phyloP scores from a whole-genome alignment of 2,113 vertebrate genomes.

The Anseranas semipalmata region DNA sequence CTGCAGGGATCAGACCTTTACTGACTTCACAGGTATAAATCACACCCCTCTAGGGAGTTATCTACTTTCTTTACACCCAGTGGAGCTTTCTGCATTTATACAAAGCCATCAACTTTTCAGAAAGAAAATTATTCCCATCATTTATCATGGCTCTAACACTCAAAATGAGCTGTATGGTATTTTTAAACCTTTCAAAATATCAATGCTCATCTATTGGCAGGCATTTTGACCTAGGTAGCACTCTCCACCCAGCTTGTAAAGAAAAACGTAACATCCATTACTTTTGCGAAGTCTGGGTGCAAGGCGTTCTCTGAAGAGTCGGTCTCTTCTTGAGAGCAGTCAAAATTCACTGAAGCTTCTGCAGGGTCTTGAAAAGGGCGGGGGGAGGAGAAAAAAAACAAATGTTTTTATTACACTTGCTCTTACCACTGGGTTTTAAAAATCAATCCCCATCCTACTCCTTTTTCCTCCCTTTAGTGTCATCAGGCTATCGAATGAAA shows the following conservation, averaged over 20 bases:
- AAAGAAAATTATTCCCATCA: not conserved
- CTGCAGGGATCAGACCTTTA: not conserved
- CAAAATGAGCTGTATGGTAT: not conserved
- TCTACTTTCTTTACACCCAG: not conserved
- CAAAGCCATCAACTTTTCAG: not conserved
- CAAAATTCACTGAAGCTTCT: conserved; percentile 78
- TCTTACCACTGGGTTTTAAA: not conserved
- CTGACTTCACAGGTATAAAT: not conserved
- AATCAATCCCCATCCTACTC: not conserved
- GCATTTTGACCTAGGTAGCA: not conserved
- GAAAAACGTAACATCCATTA: conserved; percentile 59
- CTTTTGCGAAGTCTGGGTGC: conserved; percentile 92
- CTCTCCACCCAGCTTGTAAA: not conserved
- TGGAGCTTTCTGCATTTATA: not conserved
- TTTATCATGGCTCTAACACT: not conserved
- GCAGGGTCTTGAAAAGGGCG: conserved; percentile 80
- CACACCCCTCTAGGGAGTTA: not conserved
- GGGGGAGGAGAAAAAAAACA: not conserved
- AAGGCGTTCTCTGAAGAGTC: conserved; percentile 86
- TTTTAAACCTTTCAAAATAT: not conserved
- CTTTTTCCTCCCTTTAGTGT: not conserved
- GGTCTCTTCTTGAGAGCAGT: conserved; percentile 82
- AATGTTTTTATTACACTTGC: not conserved
- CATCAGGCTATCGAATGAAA: not conserved
- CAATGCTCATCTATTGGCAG: not conserved